A percentile compares a stretch with the other conserved stretches of the same genome.
phyloP scores from a whole-genome alignment of 1,140 invertebrate genomes.

The Drosophila kanapiae region DNA sequence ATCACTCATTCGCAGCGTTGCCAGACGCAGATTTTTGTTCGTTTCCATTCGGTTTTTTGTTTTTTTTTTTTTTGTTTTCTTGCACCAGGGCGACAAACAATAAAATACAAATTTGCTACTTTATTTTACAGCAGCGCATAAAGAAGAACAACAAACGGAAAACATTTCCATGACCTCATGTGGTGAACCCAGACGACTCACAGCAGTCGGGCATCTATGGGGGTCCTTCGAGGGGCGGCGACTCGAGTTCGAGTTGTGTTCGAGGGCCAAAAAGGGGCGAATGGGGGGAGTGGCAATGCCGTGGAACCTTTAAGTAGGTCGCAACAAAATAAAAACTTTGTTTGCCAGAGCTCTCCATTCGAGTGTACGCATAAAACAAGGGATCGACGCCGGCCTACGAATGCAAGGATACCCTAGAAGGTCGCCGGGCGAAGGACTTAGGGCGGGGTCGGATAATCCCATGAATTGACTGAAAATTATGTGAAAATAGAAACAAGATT shows the following conservation, averaged over 20 bases:
- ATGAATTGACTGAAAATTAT: conserved; percentile 46
- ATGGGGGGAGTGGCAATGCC: neutral
- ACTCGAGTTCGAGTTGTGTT: neutral
- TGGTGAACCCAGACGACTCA: conserved; percentile 42
- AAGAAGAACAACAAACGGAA: conserved; percentile 54
- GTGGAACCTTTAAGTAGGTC: conserved; percentile 47
- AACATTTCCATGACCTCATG: conserved; percentile 65
- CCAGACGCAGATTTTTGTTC: conserved; percentile 33
- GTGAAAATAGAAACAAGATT: conserved; percentile 39
- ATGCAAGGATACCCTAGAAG: conserved; percentile 36
- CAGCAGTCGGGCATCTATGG: conserved; percentile 27
- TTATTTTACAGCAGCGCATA: conserved; percentile 58
- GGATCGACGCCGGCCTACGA: conserved; percentile 31
- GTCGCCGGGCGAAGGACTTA: neutral
- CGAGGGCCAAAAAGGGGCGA: conserved; percentile 1
- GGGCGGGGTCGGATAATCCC: conserved; percentile 29
- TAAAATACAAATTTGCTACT: conserved; percentile 66
- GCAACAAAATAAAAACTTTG: conserved; percentile 54
- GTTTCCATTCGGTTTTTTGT: conserved; percentile 6
- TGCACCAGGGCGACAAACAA: conserved; percentile 32
- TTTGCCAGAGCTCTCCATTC: conserved; percentile 42
- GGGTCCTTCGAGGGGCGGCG: neutral
- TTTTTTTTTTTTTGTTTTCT: conserved; percentile 2
- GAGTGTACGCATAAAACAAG: conserved; percentile 45
- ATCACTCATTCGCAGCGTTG: conserved; percentile 57